Evolutionary conservation across 2,113 vertebrate species (phyloP).

Genomic region (Tychaedon coryphoeus): DNA sequence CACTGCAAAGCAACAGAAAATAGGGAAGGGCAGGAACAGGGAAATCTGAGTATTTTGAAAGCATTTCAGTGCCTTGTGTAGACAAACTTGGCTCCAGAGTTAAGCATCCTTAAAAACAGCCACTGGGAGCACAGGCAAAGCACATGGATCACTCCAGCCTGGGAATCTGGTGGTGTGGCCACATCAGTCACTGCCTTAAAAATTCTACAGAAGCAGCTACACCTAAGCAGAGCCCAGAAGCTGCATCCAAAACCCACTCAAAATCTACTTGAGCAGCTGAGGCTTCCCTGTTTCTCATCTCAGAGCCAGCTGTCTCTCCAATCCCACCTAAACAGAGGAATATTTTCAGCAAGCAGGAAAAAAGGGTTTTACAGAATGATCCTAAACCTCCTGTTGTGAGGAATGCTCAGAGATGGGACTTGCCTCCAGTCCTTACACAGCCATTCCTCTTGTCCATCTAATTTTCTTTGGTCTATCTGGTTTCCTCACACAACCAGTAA

Average conservation of each 20-base stretch:
- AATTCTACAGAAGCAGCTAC: neutral
- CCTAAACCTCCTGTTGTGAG: neutral
- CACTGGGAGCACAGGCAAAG: neutral
- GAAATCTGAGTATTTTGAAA: neutral
- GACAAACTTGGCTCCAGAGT: neutral
- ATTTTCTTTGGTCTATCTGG: neutral
- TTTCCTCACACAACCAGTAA: neutral
- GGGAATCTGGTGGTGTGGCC: neutral
- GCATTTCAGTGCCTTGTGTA: neutral
- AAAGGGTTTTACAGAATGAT: neutral
- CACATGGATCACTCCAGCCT: neutral
- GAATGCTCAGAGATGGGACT: neutral
- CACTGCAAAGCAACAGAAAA: constrained; percentile 33
- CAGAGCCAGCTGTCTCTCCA: neutral
- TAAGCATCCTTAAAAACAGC: neutral
- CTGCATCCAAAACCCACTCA: neutral
- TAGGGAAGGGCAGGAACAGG: neutral
- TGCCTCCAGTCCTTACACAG: neutral
- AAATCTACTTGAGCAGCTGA: neutral
- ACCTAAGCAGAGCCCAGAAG: neutral
- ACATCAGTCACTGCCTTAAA: neutral
- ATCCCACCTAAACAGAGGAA: neutral
- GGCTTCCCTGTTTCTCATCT: neutral
- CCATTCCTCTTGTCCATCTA: neutral
- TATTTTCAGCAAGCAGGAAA: neutral